Percentiles rank a stretch among this genome's conserved stretches.
phyloP scores from a whole-genome alignment of 2,797 vertebrate species.

The Cyprinodon diabolis region DNA sequence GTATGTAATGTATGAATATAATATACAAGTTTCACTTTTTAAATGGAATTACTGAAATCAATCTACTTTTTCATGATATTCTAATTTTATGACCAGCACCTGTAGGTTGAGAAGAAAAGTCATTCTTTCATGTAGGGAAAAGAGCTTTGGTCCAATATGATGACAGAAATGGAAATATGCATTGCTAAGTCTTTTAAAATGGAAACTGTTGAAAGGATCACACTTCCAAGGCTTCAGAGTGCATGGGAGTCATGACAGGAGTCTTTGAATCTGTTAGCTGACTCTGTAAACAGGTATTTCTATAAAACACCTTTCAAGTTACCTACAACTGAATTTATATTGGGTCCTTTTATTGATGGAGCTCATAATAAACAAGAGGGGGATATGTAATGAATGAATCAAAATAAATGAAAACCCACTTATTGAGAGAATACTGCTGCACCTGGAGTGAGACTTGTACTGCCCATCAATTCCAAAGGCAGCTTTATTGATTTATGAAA shows the following conservation, averaged over 20 bases:
- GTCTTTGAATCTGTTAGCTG: conserved; percentile 7
- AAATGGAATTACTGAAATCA: no score
- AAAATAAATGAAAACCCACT: conserved; percentile 33
- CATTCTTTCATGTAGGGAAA: conserved; percentile 46
- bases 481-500: conserved; percentile 41
- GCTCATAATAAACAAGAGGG: conserved; percentile 10
- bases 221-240: conserved; percentile 30
- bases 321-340: conserved; percentile 1
- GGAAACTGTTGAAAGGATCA: conserved; percentile 31
- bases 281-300: neutral
- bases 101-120: conserved; percentile 26
- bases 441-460: conserved; percentile 41
- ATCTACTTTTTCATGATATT: no score
- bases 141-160: conserved; percentile 51
- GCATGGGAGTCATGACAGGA: conserved; percentile 14
- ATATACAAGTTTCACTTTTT: no score
- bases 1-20: no score
- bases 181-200: conserved; percentile 36
- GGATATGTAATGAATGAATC: conserved; percentile 12
- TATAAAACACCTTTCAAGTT: conserved; percentile 4
- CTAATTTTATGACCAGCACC: no score
- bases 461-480: conserved; percentile 42
- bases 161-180: conserved; percentile 50
- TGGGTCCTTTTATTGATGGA: neutral
- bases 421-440: conserved; percentile 39